Conservation (phyloP, 2,113 vertebrate species). For the Alectura lathami region DNA sequence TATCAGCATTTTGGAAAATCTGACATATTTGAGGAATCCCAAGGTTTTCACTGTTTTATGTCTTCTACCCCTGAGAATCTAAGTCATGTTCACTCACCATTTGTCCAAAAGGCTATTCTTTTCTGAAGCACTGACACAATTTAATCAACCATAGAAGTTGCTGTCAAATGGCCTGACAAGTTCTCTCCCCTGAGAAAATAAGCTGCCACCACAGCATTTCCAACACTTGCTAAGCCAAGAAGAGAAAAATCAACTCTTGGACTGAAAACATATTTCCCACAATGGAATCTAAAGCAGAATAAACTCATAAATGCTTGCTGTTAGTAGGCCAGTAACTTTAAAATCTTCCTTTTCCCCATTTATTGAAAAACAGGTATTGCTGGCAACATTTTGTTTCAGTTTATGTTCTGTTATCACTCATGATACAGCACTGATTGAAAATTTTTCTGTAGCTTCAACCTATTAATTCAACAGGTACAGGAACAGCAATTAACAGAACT, state of each 20-base stretch:
- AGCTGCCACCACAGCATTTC: background rate
- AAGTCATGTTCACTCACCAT: background rate
- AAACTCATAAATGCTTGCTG: background rate
- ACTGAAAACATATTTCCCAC: background rate
- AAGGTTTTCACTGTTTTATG: background rate
- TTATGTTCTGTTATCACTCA: background rate
- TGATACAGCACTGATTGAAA: background rate
- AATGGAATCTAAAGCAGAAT: background rate
- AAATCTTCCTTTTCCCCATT: background rate
- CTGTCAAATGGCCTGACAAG: conserved; percentile 1
- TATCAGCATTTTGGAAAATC: conserved; percentile 12
- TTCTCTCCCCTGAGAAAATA: conserved; percentile 19
- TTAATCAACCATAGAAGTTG: conserved; percentile 19
- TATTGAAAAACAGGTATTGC: background rate
- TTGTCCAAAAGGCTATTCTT: background rate
- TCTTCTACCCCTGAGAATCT: background rate
- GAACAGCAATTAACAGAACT: background rate
- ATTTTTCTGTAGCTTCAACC: background rate
- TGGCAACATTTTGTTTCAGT: background rate
- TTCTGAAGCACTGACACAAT: background rate
- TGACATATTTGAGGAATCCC: conserved; percentile 1
- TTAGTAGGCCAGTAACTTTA: background rate
- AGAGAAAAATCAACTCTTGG: conserved; percentile 8
- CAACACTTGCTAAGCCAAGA: background rate
- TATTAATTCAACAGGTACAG: background rate